Base-by-base conservation (phyloP, 2,797 vertebrate species). In the Ataeniobius toweri region DNA sequence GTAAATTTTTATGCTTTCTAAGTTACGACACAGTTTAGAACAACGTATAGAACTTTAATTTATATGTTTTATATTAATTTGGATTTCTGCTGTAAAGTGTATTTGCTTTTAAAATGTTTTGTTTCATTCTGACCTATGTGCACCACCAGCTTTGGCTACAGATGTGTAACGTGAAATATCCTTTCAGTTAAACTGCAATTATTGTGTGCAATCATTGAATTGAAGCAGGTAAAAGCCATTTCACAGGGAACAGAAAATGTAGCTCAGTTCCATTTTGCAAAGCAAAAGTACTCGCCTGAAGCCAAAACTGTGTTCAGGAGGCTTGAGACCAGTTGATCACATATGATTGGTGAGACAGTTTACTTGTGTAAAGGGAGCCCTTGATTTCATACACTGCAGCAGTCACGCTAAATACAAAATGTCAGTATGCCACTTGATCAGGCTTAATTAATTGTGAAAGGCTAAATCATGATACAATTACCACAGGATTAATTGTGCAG, bases 381-480 rank as follows among this genome's bases (percentile, higher is more conserved):
- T 86, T 89, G 71, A 86, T 85, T 83, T 83, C 82, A 86, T 75
- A 80, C 78, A 69, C 48, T 63, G 71, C 74, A 77, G 76, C 48
- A 55, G 77, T 74, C 68, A 18, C 16, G 75, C 75, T 81, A 74
- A 77, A 81, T 80, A 31, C 69, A 82, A 81, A 90, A 86, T 78
- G 87, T 85, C 86, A 84, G 70, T 48, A 70, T 85, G 80, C 85
- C 75, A 79, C 78, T 78, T 79, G 51, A 81, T 89, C 74, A 78
- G 44, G 71, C 51, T 76, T 88, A 90, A 88, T 89, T 90, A 72
- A 85, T 82, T 84, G 70, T 79, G 83, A 89, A 84, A 81, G 55
- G 44, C 28, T 71, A 83, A 90, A 85, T 74, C 77, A 68, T 53
- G 31, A 79, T 79, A 70, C 79, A 73, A 80, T 91, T 89, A 88